These are phyloP conservation scores for Synaphobranchus kaupii DNA, from an alignment of 2,797 vertebrate genomes.

Conservation along the genomic window DNA sequence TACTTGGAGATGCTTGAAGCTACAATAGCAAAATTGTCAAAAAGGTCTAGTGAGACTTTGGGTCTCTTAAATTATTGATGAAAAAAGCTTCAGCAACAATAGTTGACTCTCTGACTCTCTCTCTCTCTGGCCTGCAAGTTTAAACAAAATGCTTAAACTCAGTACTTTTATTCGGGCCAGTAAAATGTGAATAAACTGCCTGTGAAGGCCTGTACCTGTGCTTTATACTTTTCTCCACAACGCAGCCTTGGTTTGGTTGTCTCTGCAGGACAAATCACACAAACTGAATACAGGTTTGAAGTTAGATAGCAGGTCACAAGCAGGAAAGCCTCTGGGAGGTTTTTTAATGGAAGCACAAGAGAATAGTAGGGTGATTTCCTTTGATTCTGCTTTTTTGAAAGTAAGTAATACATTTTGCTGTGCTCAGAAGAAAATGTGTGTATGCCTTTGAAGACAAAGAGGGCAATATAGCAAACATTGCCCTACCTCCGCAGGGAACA, in stretches of 20 bases:
- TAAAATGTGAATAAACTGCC: background rate
- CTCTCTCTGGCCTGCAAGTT: background rate
- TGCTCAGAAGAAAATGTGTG: background rate
- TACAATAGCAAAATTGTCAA: background rate
- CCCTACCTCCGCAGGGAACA: background rate
- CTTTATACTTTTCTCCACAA: background rate
- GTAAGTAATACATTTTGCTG: background rate
- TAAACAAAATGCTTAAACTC: background rate
- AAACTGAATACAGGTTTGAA: background rate
- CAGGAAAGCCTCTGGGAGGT: background rate
- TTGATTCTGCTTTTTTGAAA: background rate
- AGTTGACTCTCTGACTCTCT: background rate
- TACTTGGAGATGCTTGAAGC: background rate
- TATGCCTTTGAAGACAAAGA: conserved; percentile 1
- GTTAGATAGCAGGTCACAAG: background rate
- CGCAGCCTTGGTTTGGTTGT: conserved; percentile 1
- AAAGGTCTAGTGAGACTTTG: background rate
- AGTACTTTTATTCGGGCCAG: background rate
- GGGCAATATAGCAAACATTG: background rate
- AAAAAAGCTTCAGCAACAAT: background rate
- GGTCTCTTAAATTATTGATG: background rate
- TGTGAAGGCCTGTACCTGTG: background rate
- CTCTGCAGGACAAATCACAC: background rate
- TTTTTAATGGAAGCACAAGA: conserved; percentile 3
- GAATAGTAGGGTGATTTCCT: background rate